Base-by-base conservation (phyloP, 2,797 vertebrate genomes). In the Platyrinchus mystaceus region DNA sequence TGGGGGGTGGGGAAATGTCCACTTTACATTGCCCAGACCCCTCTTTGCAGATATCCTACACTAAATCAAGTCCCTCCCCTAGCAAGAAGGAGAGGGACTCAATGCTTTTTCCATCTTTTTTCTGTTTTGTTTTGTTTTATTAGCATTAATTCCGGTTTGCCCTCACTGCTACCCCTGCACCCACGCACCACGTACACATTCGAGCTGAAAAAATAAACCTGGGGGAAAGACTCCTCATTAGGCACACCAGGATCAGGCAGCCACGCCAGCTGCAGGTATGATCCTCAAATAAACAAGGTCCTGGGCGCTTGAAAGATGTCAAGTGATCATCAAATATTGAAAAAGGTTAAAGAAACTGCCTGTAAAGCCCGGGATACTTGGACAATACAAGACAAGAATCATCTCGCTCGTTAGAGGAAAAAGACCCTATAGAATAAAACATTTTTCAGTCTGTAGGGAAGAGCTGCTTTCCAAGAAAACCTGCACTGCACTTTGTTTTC, bases 21-120 rank as follows among this genome's bases (percentile, higher is more conserved):
- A 14, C 59, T 18, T 50, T 67, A 92, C 87, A 43, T 4, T 85
- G 87, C 81, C 80, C 94, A 96, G 96, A 68, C 34, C 64, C 63
- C 86, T 80, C 76, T 50, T 6, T 12, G 78, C 66, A 59, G 17
- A 84, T 41, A 56, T 37, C 70, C 87, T 26, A 39, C 17, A 66
- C 53, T 83, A 80, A 87, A 94, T 87, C 87, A 87, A 60, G 28
- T 34, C 52, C 62, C 58, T 89, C 46, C 71, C 56, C 36, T 2
- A 12, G 64, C 32, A 88, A 41, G 85, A 80, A 22, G 32, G 19
- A 64, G 15, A 52, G 50, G 50, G 50, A 43, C 32, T 68, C 80
- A 36, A 11, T 2, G 32, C 23, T 73, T 43, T 55, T 47, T 32
- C 46, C 19, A 4, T 11, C 6, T 36, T 37, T 71, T 70, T 32